A percentile compares a stretch with the other conserved stretches of the same genome.
phyloP scores from a whole-genome alignment of 92 coral and sea anemone genomes.

The Meandrina meandrites region DNA sequence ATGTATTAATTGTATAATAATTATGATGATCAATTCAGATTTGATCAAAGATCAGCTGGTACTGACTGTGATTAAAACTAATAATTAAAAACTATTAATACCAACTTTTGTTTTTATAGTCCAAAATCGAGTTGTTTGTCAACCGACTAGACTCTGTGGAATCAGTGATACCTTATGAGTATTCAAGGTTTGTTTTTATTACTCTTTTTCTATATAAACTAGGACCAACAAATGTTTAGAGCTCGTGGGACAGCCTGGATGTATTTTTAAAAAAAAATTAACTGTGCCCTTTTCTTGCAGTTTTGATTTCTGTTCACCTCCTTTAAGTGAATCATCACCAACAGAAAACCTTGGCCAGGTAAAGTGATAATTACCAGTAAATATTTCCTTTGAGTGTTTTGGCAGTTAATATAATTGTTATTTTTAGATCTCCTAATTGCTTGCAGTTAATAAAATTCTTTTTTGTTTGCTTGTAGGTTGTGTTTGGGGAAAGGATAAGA shows the following conservation, averaged over 20 bases:
- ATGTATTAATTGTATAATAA: too few relatives aligned
- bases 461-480: conserved; percentile 74
- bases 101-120: conserved; percentile 40
- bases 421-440: background rate
- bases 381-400: too few relatives aligned
- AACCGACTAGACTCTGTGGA: conserved; percentile 90
- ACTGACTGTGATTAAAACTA: too few relatives aligned
- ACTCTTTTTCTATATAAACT: too few relatives aligned
- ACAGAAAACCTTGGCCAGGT: conserved; percentile 99
- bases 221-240: too few relatives aligned
- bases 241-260: too few relatives aligned
- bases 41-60: too few relatives aligned
- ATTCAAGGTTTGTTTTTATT: conserved; percentile 61
- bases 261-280: too few relatives aligned
- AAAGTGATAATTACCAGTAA: background rate
- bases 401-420: background rate
- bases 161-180: conserved; percentile 87
- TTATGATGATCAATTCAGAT: too few relatives aligned
- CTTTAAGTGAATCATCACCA: conserved; percentile 58
- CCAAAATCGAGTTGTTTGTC: conserved; percentile 78
- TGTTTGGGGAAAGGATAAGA: conserved; percentile 95
- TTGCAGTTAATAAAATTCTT: background rate
- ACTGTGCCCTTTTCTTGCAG: conserved; percentile 53
- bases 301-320: conserved; percentile 86
- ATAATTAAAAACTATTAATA: too few relatives aligned